Conservation (phyloP, 37 sponge, comb jelly and placozoan genomes). For the Petrosia ficiformis region DNA sequence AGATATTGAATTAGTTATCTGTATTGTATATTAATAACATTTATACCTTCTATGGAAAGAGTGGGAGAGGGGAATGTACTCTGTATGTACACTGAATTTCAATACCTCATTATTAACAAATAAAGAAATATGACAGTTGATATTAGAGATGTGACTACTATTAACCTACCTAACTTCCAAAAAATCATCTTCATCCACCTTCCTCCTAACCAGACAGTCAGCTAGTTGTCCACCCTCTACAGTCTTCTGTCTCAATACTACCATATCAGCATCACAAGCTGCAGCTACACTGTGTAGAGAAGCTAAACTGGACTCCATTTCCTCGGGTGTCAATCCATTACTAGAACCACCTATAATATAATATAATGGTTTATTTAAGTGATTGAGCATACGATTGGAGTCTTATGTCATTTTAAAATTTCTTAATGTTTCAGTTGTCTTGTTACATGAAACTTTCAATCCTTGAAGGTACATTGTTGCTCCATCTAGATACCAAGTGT, state of each 20-base stretch:
- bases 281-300: constrained; percentile 73
- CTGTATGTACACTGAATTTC: no score
- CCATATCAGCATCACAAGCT: constrained; percentile 72
- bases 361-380: neutral
- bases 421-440: neutral
- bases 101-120: no score
- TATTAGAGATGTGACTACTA: no score
- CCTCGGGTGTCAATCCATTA: constrained; percentile 74
- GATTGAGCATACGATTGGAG: neutral
- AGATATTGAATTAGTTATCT: no score
- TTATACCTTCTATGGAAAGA: no score
- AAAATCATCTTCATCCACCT: constrained; percentile 89
- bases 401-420: neutral
- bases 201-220: constrained; percentile 80
- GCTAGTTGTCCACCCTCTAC: constrained; percentile 78
- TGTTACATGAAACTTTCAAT: neutral
- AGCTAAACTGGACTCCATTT: constrained; percentile 78
- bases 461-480: neutral
- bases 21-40: no score
- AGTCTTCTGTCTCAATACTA: constrained; percentile 69
- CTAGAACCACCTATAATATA: constrained; percentile 41
- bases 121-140: no score
- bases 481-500: no score
- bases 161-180: constrained; percentile 95
- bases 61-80: no score